These are phyloP conservation scores for Catostomus latipinnis DNA, from an alignment of 2,797 vertebrate genomes.

Conservation along the genomic window DNA sequence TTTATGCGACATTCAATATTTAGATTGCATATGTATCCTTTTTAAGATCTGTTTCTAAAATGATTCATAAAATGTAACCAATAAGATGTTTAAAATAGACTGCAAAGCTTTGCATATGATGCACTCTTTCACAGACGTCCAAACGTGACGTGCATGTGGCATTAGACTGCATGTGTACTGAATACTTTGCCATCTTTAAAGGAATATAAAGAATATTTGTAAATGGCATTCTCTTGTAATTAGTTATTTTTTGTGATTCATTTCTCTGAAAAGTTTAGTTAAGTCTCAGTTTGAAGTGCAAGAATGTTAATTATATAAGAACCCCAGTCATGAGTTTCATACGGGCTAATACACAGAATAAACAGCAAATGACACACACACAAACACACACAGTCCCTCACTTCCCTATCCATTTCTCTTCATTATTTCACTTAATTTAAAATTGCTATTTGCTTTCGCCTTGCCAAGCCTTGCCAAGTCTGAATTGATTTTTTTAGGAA, in stretches of 20 bases:
- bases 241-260: not conserved
- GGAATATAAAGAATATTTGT: no score
- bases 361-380: not conserved
- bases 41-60: no score
- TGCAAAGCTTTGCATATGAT: no score
- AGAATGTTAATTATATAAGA: not conserved
- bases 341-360: not conserved
- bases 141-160: no score
- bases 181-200: no score
- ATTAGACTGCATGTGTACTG: no score
- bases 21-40: no score
- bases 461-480: slow-evolving; percentile 4
- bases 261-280: not conserved
- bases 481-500: slow-evolving; percentile 27
- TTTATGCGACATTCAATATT: no score
- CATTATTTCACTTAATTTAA: slow-evolving; percentile 12
- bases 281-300: not conserved
- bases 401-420: slow-evolving; percentile 19
- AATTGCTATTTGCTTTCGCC: slow-evolving; percentile 4
- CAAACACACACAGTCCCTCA: not conserved
- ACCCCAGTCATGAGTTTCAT: not conserved
- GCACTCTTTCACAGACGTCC: no score
- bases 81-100: no score
- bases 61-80: no score
- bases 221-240: no score